Evolutionary conservation across 2,888 invertebrate species (phyloP).

Genomic region (Hypolimnas misippus): DNA sequence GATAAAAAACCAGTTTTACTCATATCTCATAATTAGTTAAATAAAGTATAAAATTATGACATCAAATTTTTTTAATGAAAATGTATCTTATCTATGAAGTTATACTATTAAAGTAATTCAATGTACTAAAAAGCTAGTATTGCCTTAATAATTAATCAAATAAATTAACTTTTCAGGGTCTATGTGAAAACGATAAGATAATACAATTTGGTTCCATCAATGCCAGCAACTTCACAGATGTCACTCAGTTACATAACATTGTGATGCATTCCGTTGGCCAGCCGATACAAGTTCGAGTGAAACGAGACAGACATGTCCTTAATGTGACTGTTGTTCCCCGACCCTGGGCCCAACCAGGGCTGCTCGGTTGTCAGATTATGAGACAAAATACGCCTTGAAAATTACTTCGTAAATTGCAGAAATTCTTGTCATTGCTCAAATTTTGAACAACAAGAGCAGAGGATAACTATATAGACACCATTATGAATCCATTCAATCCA

Average conservation of each 20-base stretch:
- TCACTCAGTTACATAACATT: constrained; percentile 87
- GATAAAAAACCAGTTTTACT: too few relatives aligned
- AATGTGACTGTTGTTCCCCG: constrained; percentile 87
- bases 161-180: constrained; percentile 87
- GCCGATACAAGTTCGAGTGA: constrained; percentile 79
- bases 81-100: too few relatives aligned
- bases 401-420: too few relatives aligned
- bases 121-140: too few relatives aligned
- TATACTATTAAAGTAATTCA: too few relatives aligned
- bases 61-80: too few relatives aligned
- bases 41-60: too few relatives aligned
- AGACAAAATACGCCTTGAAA: constrained; percentile 40
- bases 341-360: constrained; percentile 90
- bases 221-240: constrained; percentile 86
- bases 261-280: constrained; percentile 86
- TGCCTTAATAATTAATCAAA: too few relatives aligned
- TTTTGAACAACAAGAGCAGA: too few relatives aligned
- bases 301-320: constrained; percentile 70
- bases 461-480: background rate
- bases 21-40: too few relatives aligned
- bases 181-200: constrained; percentile 87
- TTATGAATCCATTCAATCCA: too few relatives aligned
- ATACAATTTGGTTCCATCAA: constrained; percentile 91
- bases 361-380: constrained; percentile 85
- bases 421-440: background rate